Percentiles rank a stretch among this genome's conserved stretches.
Evolutionary conservation across 2,888 invertebrate species (phyloP).

Genomic region (Dynastes tityus): DNA sequence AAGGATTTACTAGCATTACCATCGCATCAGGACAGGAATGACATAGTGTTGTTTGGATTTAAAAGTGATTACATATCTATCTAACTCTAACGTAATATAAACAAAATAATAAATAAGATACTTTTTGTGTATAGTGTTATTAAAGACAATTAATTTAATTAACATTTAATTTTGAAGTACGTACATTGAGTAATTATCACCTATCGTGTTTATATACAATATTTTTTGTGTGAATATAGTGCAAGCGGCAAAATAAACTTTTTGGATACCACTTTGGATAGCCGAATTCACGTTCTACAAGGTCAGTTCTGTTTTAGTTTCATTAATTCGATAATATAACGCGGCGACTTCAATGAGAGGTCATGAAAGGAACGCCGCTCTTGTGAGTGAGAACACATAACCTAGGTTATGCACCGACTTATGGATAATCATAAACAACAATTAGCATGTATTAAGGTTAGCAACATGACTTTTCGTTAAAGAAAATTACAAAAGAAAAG

Average conservation of each 20-base stretch:
- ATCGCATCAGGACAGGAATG: no score
- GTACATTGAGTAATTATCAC: background rate
- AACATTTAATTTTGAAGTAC: background rate
- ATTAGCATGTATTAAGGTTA: no score
- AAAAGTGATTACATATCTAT: background rate
- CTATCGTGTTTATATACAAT: background rate
- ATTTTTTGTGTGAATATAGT: constrained; percentile 21
- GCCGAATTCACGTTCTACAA: constrained; percentile 9
- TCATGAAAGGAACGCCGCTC: constrained; percentile 3
- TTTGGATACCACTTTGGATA: constrained; percentile 44
- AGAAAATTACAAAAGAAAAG: no score
- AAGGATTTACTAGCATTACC: background rate
- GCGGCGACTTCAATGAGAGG: constrained; percentile 38
- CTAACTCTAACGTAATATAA: background rate
- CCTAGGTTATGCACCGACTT: background rate
- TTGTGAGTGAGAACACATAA: background rate
- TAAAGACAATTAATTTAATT: background rate
- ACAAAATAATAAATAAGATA: background rate
- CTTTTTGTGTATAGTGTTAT: background rate
- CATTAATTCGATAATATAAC: constrained; percentile 15
- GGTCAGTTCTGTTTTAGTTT: constrained; percentile 40
- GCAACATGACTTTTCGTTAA: no score
- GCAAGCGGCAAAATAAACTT: constrained; percentile 34
- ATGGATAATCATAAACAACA: no score
- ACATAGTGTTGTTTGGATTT: background rate